Conservation (phyloP, 2,888 invertebrate genomes). For the Macroteleia sp. region DNA sequence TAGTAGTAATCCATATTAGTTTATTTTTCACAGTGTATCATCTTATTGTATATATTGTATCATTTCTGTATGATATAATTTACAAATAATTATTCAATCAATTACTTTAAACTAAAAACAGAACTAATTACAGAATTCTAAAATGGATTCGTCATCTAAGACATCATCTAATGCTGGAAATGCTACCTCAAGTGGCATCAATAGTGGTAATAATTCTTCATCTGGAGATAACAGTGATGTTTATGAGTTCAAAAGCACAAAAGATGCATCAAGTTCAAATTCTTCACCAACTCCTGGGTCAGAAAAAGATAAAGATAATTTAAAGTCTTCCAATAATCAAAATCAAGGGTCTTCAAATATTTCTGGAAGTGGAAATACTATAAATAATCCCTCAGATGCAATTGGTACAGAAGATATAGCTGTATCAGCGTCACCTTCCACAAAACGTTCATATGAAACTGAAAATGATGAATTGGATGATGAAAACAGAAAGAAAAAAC, state of each 20-base stretch:
- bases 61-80: too few species aligned
- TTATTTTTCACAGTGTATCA: too few species aligned
- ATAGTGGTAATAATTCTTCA: conserved; percentile 68
- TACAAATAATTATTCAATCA: too few species aligned
- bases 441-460: conserved; percentile 85
- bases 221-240: conserved; percentile 84
- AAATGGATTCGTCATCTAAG: conserved; percentile 76
- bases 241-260: conserved; percentile 86
- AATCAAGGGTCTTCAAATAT: conserved; percentile 42
- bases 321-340: conserved; percentile 60
- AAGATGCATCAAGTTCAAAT: conserved; percentile 84
- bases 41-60: too few species aligned
- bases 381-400: conserved; percentile 37
- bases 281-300: conserved; percentile 83
- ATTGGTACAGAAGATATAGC: conserved; percentile 38
- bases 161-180: conserved; percentile 68
- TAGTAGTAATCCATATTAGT: too few species aligned
- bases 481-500: conserved; percentile 89
- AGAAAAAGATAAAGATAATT: conserved; percentile 79
- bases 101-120: too few species aligned
- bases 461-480: conserved; percentile 88
- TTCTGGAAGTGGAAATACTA: conserved; percentile 24
- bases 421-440: conserved; percentile 72
- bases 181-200: conserved; percentile 57
- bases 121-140: conserved; percentile 1